Evolutionary conservation across 1,140 invertebrate genomes (phyloP).

Genomic region (Heliconius himera): DNA sequence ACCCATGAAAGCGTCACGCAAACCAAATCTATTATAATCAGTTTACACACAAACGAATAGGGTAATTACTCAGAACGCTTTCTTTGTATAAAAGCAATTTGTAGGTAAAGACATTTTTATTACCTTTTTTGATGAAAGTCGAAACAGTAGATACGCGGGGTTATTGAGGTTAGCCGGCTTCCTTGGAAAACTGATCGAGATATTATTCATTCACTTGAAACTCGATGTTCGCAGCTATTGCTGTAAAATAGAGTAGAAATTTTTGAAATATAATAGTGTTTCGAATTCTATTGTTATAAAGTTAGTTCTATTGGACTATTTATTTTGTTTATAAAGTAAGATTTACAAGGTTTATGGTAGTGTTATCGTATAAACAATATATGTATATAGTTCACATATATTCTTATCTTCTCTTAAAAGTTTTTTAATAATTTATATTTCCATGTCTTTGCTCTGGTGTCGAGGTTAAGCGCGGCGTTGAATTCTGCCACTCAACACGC

Average conservation of each 20-base stretch:
- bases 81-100: slow-evolving; percentile 33
- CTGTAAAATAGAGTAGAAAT: not conserved
- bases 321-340: no score
- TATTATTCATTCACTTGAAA: slow-evolving; percentile 45
- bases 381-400: no score
- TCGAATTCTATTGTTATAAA: not conserved
- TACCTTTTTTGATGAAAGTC: slow-evolving; percentile 35
- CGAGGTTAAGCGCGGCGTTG: no score
- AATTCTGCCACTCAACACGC: no score
- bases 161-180: slow-evolving; percentile 40
- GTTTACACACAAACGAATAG: slow-evolving; percentile 4
- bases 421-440: no score
- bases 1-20: not conserved
- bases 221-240: slow-evolving; percentile 21
- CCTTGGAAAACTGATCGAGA: slow-evolving; percentile 37
- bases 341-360: no score
- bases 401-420: no score
- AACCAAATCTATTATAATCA: slow-evolving; percentile 5
- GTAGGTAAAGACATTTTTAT: slow-evolving; percentile 40
- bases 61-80: slow-evolving; percentile 35
- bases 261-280: not conserved
- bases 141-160: slow-evolving; percentile 37
- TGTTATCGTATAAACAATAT: no score
- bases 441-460: no score
- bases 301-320: not conserved